These are phyloP conservation scores for Habrosyne pyritoides DNA, from an alignment of 2,888 invertebrate genomes.

Conservation along the genomic window DNA sequence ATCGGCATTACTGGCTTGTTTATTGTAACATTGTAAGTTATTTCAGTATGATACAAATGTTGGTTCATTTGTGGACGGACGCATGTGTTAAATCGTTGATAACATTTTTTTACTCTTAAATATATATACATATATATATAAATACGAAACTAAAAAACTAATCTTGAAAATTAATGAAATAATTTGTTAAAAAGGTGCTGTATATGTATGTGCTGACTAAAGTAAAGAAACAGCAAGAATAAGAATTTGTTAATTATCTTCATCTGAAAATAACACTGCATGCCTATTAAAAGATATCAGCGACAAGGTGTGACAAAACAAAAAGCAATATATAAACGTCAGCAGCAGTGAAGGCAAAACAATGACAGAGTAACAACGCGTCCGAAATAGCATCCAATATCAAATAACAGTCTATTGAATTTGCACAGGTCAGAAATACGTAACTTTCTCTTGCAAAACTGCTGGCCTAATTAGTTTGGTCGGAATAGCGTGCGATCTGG, in stretches of 20 bases:
- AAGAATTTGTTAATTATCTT: not conserved
- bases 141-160: too few species aligned
- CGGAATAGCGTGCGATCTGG: constrained; percentile 36
- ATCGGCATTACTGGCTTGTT: constrained; percentile 18
- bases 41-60: constrained; percentile 25
- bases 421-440: not conserved
- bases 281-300: not conserved
- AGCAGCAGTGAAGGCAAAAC: not conserved
- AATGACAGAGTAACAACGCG: not conserved
- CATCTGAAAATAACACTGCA: not conserved
- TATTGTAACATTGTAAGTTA: constrained; percentile 20
- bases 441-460: constrained; percentile 33
- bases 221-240: too few species aligned
- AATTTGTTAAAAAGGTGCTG: too few species aligned
- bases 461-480: constrained; percentile 28
- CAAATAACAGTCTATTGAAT: constrained; percentile 2
- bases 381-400: not conserved
- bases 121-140: too few species aligned
- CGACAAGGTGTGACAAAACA: not conserved
- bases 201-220: too few species aligned
- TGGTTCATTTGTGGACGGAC: too few species aligned
- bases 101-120: too few species aligned
- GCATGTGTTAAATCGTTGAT: too few species aligned
- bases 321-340: not conserved
- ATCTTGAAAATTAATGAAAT: too few species aligned